phyloP scores from a whole-genome alignment of 2,888 invertebrate species.

The Chouioia cunea region DNA sequence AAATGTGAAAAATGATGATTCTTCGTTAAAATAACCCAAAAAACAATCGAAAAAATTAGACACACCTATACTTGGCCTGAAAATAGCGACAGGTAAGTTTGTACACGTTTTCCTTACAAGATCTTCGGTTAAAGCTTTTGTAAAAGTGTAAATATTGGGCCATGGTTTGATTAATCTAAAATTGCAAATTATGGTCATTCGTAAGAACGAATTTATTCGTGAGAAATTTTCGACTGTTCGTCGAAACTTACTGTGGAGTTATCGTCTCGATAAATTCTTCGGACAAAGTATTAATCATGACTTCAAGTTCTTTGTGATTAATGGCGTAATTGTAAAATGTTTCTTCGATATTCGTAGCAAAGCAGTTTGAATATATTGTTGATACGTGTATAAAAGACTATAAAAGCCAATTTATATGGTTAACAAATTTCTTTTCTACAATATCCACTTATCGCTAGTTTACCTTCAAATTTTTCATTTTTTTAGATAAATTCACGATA shows the following conservation, averaged over 20 bases:
- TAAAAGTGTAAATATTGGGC: conserved; percentile 89
- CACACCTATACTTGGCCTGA: conserved; percentile 84
- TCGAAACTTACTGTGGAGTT: conserved; percentile 71
- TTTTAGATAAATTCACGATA: conserved; percentile 75
- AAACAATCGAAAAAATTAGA: no score
- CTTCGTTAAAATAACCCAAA: not conserved
- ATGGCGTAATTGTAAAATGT: conserved; percentile 74
- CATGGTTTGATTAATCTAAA: conserved; percentile 66
- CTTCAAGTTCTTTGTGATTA: conserved; percentile 69
- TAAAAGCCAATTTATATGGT: conserved; percentile 26
- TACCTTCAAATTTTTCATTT: conserved; percentile 77
- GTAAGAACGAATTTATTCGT: not conserved
- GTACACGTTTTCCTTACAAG: conserved; percentile 73
- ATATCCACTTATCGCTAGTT: conserved; percentile 32
- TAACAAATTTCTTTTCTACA: not conserved
- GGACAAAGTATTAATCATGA: conserved; percentile 69
- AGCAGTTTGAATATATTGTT: conserved; percentile 68
- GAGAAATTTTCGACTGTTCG: conserved; percentile 23
- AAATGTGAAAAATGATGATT: not conserved
- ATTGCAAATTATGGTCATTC: not conserved
- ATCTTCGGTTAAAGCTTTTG: conserved; percentile 86
- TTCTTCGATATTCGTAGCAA: conserved; percentile 75
- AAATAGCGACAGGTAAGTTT: conserved; percentile 79
- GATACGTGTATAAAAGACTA: conserved; percentile 67
- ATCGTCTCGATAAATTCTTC: conserved; percentile 70